Conservation (phyloP, 1,140 invertebrate genomes). For the Drosophila nigromelanica region DNA sequence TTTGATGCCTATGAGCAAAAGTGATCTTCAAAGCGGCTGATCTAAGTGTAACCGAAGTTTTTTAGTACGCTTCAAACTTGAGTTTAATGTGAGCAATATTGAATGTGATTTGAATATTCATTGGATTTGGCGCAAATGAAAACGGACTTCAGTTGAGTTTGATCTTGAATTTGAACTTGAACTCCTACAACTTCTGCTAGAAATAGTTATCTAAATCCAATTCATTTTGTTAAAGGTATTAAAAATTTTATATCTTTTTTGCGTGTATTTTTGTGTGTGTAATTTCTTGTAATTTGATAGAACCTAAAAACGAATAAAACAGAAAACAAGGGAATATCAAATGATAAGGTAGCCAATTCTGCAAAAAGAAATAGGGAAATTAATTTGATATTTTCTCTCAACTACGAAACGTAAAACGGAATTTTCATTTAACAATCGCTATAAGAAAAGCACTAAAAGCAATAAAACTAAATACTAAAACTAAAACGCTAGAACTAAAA, state of each 20-base stretch:
- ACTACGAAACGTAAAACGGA: conserved; percentile 52
- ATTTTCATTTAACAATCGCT: conserved; percentile 50
- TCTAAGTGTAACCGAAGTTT: conserved; percentile 3
- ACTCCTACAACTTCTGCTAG: conserved; percentile 13
- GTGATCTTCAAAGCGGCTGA: conserved; percentile 42
- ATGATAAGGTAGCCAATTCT: conserved; percentile 51
- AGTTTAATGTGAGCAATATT: conserved; percentile 1
- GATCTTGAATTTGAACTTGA: conserved; percentile 4
- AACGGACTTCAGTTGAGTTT: conserved; percentile 30
- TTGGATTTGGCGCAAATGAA: conserved; percentile 27
- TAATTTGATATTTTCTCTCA: conserved; percentile 46
- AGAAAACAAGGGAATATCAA: conserved; percentile 7
- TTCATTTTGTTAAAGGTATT: conserved; percentile 19
- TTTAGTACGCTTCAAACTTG: neutral
- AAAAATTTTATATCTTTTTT: conserved; percentile 26
- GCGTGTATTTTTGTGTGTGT: conserved; percentile 71
- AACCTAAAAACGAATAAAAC: conserved; percentile 19
- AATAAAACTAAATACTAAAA: conserved; percentile 45
- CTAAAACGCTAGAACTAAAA: conserved; percentile 44
- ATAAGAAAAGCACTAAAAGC: conserved; percentile 66
- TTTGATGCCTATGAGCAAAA: conserved; percentile 28
- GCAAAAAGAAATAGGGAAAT: conserved; percentile 32
- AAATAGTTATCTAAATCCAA: conserved; percentile 20
- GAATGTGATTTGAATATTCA: conserved; percentile 12
- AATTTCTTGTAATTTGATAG: conserved; percentile 55